phyloP scores from a whole-genome alignment of 2,113 vertebrate genomes.

The Nesogale talazaci region DNA sequence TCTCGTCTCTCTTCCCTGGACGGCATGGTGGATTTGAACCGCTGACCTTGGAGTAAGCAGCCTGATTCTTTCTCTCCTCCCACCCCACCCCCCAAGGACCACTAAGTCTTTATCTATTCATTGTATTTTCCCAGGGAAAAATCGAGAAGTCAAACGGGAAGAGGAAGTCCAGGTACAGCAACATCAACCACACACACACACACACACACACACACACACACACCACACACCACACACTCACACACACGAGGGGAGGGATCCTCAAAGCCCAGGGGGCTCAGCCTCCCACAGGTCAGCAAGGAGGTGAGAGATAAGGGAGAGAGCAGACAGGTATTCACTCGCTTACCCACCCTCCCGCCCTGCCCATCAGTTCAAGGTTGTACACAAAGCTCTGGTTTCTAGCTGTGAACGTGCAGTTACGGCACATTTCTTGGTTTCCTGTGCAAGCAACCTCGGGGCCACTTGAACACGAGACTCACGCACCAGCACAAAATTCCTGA shows the following conservation, averaged over 20 bases:
- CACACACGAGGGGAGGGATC: conserved; percentile 45
- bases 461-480: conserved; percentile 77
- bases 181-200: conserved; percentile 65
- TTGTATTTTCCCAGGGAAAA: conserved; percentile 75
- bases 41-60: no score
- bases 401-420: no score
- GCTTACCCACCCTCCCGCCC: conserved; percentile 53
- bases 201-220: conserved; percentile 52
- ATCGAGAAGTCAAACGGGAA: conserved; percentile 47
- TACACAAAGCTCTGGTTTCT: conserved; percentile 88
- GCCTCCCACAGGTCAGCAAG: conserved; percentile 60
- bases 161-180: conserved; percentile 50
- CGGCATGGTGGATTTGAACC: no score
- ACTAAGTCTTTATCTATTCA: conserved; percentile 74
- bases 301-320: conserved; percentile 41
- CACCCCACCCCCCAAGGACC: conserved; percentile 18
- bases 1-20: no score
- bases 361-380: conserved; percentile 81
- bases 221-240: conserved; percentile 42
- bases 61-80: no score
- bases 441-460: conserved; percentile 78
- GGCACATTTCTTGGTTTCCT: conserved; percentile 89
- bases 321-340: conserved; percentile 57
- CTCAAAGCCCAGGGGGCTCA: conserved; percentile 58
- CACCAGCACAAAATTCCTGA: conserved; percentile 76